Conservation (phyloP, 2,113 vertebrate genomes). For the Nymphicus hollandicus region DNA sequence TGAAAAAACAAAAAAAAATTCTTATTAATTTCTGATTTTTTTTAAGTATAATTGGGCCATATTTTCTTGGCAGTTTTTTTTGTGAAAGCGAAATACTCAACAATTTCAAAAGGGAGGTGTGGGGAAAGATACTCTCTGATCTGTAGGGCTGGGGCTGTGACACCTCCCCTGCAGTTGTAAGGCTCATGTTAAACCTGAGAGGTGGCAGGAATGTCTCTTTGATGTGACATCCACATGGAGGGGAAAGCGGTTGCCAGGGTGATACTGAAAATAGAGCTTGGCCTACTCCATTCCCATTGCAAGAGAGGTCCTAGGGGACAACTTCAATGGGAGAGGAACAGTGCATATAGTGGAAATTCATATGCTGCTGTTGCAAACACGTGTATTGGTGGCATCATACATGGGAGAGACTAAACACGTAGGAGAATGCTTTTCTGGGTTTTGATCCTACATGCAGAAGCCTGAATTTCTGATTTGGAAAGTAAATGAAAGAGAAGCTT, state of each 20-base stretch:
- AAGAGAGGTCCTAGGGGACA: neutral
- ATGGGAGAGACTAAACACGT: neutral
- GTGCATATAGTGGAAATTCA: neutral
- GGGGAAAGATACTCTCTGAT: neutral
- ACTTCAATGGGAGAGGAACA: neutral
- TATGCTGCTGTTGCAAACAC: neutral
- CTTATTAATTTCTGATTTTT: neutral
- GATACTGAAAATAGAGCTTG: slow-evolving; percentile 13
- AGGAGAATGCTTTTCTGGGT: fast-evolving
- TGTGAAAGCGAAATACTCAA: neutral
- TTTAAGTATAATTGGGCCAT: neutral
- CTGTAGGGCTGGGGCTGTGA: neutral
- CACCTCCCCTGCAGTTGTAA: neutral
- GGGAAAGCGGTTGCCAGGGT: neutral
- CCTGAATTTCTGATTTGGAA: neutral
- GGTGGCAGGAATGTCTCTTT: neutral
- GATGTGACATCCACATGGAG: slow-evolving; percentile 19
- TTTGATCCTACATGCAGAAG: neutral
- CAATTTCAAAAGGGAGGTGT: neutral
- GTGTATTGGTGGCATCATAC: neutral
- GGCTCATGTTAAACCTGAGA: neutral
- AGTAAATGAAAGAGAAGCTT: neutral
- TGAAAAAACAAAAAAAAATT: neutral
- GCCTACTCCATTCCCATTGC: neutral
- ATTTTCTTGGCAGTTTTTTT: neutral